Base-by-base conservation (phyloP, 2,888 invertebrate species). In the Orthosia cruda region DNA sequence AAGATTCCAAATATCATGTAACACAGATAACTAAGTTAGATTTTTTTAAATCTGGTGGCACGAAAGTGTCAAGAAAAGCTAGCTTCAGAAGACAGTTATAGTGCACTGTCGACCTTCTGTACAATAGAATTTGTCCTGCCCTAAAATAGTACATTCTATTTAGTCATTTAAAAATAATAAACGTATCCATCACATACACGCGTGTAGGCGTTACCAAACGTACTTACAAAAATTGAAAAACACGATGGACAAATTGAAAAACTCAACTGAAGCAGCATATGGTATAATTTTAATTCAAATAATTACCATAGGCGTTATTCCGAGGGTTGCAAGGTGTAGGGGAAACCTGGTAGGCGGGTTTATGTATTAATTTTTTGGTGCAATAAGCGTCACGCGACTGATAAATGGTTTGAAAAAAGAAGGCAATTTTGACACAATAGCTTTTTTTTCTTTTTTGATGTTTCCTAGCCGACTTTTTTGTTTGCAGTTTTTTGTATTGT, bases 291-390 rank as follows among this genome's bases (percentile, higher is more conserved):
- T 83, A 73, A 78, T 79, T 80, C 71, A 72, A 66, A 78, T 85
- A 91, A 93, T 92, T 91, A 90, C 83, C 81, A 83, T 71, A 88
- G 80, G 87, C 87, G 88, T 88, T 92, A 90, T 86, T 80, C 71
- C 78, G 76, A 73, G 83, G 87, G 87, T 76, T 73, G 84, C 86
- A 89, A 89, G 87, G 89, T 91, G 90, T 88, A 23, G 70, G 65
- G 64, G 76, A n/a, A 74, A 77, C 61, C 59, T 40, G 23, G 78
- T 74, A 83, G 83, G 87, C 87, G 90, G 90, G 88, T 88, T 90
- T 91, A 88, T 90, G 80, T 93, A 93, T 92, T 90, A 92, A 91
- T 92, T 91, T 89, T 90, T 90, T 86, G 83, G 87, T 87, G 87
- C 84, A 78, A 88, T 88, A 82, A 86, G 83, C 89, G 70, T 74